A percentile compares a stretch with the other conserved stretches of the same genome.
These are phyloP conservation scores for Papilio xuthus DNA, from an alignment of 1,140 invertebrate genomes.

Conservation along the genomic window DNA sequence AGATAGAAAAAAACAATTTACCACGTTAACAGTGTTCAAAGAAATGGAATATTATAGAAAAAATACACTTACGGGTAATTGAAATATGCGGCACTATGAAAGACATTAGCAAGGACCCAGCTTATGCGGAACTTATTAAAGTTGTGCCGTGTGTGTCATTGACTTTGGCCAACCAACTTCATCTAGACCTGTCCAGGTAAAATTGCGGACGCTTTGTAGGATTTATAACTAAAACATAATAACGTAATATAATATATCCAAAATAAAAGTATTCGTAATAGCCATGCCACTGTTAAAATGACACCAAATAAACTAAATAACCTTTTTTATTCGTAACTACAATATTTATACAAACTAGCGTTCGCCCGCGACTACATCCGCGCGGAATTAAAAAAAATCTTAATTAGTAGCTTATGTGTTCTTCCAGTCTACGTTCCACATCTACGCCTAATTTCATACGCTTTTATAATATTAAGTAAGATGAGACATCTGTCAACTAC, in stretches of 20 bases:
- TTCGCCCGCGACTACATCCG: no score
- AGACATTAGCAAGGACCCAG: not conserved
- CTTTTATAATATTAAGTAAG: no score
- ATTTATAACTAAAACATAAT: not conserved
- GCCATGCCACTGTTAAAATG: no score
- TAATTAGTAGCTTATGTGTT: no score
- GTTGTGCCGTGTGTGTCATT: not conserved
- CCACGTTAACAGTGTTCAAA: not conserved
- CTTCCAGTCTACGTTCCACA: no score
- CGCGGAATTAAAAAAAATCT: no score
- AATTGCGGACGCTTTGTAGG: not conserved
- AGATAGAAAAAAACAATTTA: not conserved
- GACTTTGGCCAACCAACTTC: not conserved
- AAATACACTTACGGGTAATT: slow-evolving; percentile 10
- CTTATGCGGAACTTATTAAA: slow-evolving; percentile 17
- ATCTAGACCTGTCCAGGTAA: not conserved
- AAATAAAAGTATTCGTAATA: no score
- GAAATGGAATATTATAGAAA: not conserved
- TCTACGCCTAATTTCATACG: no score
- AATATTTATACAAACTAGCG: no score
- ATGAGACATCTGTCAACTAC: not conserved
- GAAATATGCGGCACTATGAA: slow-evolving; percentile 15
- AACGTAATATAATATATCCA: no score
- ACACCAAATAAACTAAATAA: no score
- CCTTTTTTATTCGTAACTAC: not conserved